A percentile compares a stretch with the other conserved stretches of the same genome.
These are phyloP conservation scores for Geotria australis DNA, from an alignment of 2,797 vertebrate species.

Conservation along the genomic window DNA sequence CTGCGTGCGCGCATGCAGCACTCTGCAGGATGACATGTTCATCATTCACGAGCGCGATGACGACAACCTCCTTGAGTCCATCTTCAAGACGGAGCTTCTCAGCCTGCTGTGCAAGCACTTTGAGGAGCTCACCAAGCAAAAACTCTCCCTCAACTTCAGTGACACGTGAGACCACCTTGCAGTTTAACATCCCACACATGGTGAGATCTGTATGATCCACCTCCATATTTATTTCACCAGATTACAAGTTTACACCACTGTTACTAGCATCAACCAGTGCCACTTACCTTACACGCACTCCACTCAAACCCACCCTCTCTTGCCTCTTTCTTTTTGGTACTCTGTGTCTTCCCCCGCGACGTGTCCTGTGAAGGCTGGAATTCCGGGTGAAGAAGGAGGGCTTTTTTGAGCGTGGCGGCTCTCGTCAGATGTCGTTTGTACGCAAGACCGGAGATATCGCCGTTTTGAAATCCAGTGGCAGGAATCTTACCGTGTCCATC, in stretches of 20 bases:
- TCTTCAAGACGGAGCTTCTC: conserved; percentile 41
- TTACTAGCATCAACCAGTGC: too few species aligned
- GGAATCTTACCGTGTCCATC: conserved; percentile 18
- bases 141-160: conserved; percentile 28
- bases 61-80: conserved; percentile 29
- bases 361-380: conserved; percentile 16
- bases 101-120: conserved; percentile 31
- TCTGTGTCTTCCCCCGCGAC: background rate
- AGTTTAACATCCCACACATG: too few species aligned
- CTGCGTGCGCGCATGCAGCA: conserved; percentile 7
- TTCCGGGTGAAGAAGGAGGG: conserved; percentile 47
- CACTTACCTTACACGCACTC: too few species aligned
- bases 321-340: too few species aligned
- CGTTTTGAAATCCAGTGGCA: conserved; percentile 17
- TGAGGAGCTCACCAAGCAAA: conserved; percentile 17
- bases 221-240: too few species aligned
- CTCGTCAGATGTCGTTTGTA: conserved; percentile 37
- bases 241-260: too few species aligned
- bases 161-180: conserved; percentile 23
- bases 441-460: conserved; percentile 15
- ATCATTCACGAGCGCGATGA: conserved; percentile 31
- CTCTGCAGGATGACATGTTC: conserved; percentile 35
- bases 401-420: conserved; percentile 31
- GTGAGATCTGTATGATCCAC: too few species aligned
- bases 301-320: too few species aligned